Percentiles rank a stretch among this genome's conserved stretches.
Evolutionary conservation across 2,888 invertebrate species (phyloP).

Genomic region (Spatulosminthurus flaviceps): DNA sequence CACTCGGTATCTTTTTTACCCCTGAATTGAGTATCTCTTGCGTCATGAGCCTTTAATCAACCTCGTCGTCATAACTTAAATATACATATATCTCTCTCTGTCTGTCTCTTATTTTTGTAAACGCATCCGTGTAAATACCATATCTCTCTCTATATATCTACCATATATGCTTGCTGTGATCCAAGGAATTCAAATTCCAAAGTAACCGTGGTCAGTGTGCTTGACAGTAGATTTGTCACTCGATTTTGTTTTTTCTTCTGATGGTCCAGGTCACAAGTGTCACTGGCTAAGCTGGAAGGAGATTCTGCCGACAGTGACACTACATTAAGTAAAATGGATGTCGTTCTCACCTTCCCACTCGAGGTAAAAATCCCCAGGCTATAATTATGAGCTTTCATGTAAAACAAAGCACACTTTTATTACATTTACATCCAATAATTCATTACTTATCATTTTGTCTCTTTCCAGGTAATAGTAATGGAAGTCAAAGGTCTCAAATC

Average conservation of each 20-base stretch:
- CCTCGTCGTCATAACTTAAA: background rate
- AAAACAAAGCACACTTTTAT: too few relatives aligned
- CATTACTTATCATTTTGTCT: too few relatives aligned
- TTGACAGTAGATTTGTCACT: constrained; percentile 43
- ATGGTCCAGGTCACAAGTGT: constrained; percentile 81
- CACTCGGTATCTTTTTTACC: constrained; percentile 27
- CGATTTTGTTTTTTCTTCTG: constrained; percentile 60
- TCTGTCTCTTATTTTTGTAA: constrained; percentile 2
- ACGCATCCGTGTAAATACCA: background rate
- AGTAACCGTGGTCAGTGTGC: constrained; percentile 6
- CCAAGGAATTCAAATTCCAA: background rate
- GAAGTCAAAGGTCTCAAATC: constrained; percentile 98
- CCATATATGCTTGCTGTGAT: constrained; percentile 9
- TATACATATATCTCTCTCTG: too few relatives aligned
- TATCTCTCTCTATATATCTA: background rate
- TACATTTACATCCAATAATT: too few relatives aligned
- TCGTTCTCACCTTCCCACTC: constrained; percentile 94
- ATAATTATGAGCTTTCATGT: background rate
- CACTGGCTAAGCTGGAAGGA: constrained; percentile 90
- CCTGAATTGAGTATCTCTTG: constrained; percentile 39
- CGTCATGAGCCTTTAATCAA: constrained; percentile 20
- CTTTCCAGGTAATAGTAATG: constrained; percentile 92
- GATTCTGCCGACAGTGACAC: constrained; percentile 96
- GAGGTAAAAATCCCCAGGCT: constrained; percentile 78
- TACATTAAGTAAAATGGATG: constrained; percentile 96